Evolutionary conservation across 2,888 invertebrate species (phyloP).

Genomic region (Drosophila antonietae): DNA sequence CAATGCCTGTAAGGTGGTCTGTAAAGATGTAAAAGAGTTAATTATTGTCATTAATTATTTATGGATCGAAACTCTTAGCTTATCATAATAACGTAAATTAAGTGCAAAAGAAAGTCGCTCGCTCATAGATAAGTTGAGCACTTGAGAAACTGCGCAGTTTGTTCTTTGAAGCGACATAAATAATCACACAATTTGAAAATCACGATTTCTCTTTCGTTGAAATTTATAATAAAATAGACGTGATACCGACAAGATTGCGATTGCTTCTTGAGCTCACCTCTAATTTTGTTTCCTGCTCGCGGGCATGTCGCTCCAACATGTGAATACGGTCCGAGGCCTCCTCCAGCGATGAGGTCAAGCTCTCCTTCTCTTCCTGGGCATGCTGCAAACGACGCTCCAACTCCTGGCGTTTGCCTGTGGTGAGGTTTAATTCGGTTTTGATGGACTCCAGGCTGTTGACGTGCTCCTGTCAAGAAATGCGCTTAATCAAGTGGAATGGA

Average conservation of each 20-base stretch:
- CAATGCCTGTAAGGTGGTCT: conserved; percentile 88
- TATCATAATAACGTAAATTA: conserved; percentile 24
- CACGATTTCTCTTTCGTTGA: conserved; percentile 55
- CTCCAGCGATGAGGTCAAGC: conserved; percentile 91
- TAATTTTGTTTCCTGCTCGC: conserved; percentile 89
- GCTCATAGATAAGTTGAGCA: conserved; percentile 53
- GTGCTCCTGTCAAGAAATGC: conserved; percentile 88
- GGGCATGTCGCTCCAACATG: conserved; percentile 92
- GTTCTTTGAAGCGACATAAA: conserved; percentile 45
- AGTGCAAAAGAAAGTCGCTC: conserved; percentile 63
- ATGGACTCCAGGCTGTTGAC: conserved; percentile 94
- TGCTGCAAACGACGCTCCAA: conserved; percentile 92
- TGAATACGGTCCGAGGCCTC: conserved; percentile 95
- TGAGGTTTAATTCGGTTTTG: conserved; percentile 93
- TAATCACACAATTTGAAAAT: conserved; percentile 55
- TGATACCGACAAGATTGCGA: conserved; percentile 47
- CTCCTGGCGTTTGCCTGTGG: conserved; percentile 93
- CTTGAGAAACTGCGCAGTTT: conserved; percentile 71
- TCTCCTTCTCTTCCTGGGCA: conserved; percentile 92
- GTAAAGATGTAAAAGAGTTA: conserved; percentile 26
- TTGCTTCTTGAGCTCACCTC: conserved; percentile 71
- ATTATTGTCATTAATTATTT: conserved; percentile 6
- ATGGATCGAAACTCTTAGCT: conserved; percentile 17
- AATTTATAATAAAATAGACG: conserved; percentile 43
- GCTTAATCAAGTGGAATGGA: neutral